phyloP scores from a whole-genome alignment of 2,113 vertebrate species.

The Holacanthus passer region DNA sequence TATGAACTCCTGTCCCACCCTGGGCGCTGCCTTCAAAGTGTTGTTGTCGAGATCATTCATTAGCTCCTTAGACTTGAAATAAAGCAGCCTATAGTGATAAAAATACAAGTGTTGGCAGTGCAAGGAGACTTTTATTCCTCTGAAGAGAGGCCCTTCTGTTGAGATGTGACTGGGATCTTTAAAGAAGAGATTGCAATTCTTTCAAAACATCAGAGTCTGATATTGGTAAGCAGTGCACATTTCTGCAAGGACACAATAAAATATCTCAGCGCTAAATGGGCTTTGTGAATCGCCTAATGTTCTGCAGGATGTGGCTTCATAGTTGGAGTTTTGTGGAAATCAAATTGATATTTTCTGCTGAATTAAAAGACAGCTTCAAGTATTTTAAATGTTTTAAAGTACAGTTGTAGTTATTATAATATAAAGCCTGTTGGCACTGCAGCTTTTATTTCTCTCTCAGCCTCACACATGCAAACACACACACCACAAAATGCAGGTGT shows the following conservation, averaged over 20 bases:
- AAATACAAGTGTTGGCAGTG: constrained; percentile 22
- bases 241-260: background rate
- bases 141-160: background rate
- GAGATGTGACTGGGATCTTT: background rate
- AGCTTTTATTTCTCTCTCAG: background rate
- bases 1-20: background rate
- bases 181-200: background rate
- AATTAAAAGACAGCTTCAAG: background rate
- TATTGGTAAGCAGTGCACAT: background rate
- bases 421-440: background rate
- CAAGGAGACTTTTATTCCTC: background rate
- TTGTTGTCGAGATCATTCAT: constrained; percentile 30
- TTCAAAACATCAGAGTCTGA: background rate
- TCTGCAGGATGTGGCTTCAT: background rate
- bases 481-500: background rate
- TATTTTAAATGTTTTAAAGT: background rate
- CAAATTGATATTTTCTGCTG: background rate
- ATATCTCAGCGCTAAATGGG: background rate
- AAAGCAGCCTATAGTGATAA: background rate
- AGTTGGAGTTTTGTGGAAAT: background rate
- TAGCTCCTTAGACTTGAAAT: constrained; percentile 11
- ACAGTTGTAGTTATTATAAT: background rate
- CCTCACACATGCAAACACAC: background rate
- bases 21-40: constrained; percentile 21
- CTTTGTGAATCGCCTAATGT: background rate